Base-by-base conservation (phyloP, 2,113 vertebrate genomes). In the Ptyas mucosa region DNA sequence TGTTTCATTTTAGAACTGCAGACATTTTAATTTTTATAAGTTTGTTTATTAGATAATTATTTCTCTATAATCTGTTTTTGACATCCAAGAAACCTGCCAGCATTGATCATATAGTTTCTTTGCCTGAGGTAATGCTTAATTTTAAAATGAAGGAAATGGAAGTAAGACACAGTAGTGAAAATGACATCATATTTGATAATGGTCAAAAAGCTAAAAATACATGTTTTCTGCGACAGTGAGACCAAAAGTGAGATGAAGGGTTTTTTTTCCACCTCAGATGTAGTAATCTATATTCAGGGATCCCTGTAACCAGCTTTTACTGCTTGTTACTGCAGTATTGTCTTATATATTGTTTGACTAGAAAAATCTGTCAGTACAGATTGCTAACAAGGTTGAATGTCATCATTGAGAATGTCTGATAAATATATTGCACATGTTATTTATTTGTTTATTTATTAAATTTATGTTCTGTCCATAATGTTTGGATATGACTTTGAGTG, bases 121-220 rank as follows among this genome's bases (percentile, higher is more conserved):
- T 0, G 2, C 89, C 46, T 89, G 26, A 21, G 3, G 29, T n/a
- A 89, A 58, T 55, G 39, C 15, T 18, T 93, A 85, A 55, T 90
- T 92, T 94, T 23, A 12, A 51, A 86, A 64, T 61, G 29, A 93
- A 34, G 49, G 20, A 39, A 51, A 89, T 88, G 20, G 85, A 89
- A 58, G 23, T 64, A 87, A 87, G 54, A n/a, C n/a, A 87, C n/a
- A 75, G 20, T n/a, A 58, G 15, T 53, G 49, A 90, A 53, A 93
- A 57, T 53, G 34, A 24, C n/a, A 75, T 85, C 86, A 91, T 12
- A 58, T 95, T 90, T 93, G 75, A 51, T 53, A 91, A 39, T 1
- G n/a, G 85, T 11, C 10, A 87, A 87, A 93, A 15, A 87, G 24
- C 23, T 92, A 64, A 92, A 92, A 21, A 94, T 81, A 46, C 9